A percentile compares a stretch with the other conserved stretches of the same genome.
These are phyloP conservation scores for Buteo buteo DNA, from an alignment of 2,113 vertebrate genomes.

Conservation along the genomic window DNA sequence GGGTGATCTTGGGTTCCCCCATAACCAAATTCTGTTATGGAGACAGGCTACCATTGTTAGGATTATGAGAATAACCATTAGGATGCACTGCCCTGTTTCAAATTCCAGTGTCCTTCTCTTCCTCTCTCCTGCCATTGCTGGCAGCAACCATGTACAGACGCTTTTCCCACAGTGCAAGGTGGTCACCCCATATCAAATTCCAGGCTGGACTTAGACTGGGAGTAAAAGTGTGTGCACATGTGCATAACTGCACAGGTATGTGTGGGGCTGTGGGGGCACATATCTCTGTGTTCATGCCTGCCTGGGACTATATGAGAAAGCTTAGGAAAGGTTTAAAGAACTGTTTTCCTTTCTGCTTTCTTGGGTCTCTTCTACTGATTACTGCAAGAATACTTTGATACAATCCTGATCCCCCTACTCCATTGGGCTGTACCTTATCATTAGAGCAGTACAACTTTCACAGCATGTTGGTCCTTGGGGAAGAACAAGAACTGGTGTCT, in stretches of 20 bases:
- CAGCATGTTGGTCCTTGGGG: neutral
- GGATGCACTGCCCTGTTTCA: neutral
- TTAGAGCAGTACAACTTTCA: neutral
- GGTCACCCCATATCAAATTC: neutral
- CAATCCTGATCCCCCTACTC: neutral
- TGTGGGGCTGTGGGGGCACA: neutral
- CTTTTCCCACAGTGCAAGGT: neutral
- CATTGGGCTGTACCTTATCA: neutral
- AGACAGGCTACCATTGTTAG: neutral
- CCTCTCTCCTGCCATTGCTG: neutral
- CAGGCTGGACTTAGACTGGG: neutral
- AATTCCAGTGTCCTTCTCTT: neutral
- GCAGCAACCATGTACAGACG: fast-evolving
- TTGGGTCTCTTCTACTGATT: neutral
- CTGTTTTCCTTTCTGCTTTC: neutral
- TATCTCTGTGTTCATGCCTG: neutral
- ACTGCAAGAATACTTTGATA: neutral
- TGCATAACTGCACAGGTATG: neutral
- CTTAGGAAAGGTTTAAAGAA: neutral
- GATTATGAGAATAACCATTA: neutral
- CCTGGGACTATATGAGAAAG: neutral
- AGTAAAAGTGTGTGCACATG: neutral
- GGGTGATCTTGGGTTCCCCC: neutral
- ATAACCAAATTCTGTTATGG: neutral
- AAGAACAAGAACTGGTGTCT: neutral